Evolutionary conservation across 2,113 vertebrate species (phyloP).

Genomic region (Uria aalge): DNA sequence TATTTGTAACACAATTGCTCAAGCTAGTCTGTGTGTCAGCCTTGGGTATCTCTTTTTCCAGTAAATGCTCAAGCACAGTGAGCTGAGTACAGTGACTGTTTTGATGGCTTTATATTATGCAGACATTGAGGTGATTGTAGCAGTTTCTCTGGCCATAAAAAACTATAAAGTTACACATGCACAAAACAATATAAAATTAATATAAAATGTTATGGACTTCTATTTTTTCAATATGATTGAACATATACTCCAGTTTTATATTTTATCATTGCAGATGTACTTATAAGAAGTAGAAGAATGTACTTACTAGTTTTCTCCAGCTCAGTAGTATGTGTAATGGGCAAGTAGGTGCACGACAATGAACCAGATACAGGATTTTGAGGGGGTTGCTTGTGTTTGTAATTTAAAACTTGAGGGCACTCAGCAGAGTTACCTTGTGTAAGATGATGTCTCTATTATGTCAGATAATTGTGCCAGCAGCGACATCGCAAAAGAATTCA

Average conservation of each 20-base stretch:
- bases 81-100: not conserved
- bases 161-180: not conserved
- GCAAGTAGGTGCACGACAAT: not conserved
- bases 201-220: not conserved
- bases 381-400: not conserved
- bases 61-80: not conserved
- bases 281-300: not conserved
- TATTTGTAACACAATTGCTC: not conserved
- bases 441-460: not conserved
- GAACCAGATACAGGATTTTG: not conserved
- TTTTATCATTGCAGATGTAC: not conserved
- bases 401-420: not conserved
- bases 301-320: not conserved
- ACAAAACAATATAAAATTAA: not conserved
- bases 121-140: not conserved
- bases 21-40: not conserved
- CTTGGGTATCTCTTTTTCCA: not conserved
- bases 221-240: not conserved
- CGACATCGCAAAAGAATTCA: not conserved
- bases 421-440: not conserved
- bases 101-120: not conserved
- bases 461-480: not conserved
- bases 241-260: not conserved
- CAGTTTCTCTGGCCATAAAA: not conserved
- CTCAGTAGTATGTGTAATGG: not conserved